Evolutionary conservation across 2,797 vertebrate genomes (phyloP).

Genomic region (Argya squamiceps): DNA sequence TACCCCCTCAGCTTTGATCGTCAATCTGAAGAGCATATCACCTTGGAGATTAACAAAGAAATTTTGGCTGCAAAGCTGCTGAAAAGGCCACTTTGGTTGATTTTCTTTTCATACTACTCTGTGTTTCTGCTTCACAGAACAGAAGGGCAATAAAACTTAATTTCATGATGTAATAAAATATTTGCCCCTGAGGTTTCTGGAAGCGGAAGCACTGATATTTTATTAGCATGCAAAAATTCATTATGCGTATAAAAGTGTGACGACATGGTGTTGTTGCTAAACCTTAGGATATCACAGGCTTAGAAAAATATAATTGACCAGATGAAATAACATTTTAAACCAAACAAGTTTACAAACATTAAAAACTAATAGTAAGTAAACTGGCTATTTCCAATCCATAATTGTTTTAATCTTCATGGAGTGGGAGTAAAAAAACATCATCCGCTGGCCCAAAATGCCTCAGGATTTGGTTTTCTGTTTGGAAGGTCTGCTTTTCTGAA

Average conservation of each 20-base stretch:
- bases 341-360: not conserved
- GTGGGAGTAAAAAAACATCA: not conserved
- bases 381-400: not conserved
- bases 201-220: constrained; percentile 37
- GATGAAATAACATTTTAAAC: constrained; percentile 29
- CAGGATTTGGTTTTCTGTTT: constrained; percentile 3
- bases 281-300: constrained; percentile 5
- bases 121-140: constrained; percentile 47
- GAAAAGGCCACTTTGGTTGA: constrained; percentile 32
- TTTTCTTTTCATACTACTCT: constrained; percentile 34
- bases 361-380: not conserved
- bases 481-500: not conserved
- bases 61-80: constrained; percentile 23
- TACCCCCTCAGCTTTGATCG: constrained; percentile 2
- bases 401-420: not conserved
- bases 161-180: constrained; percentile 51
- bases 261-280: constrained; percentile 9
- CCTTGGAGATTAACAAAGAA: constrained; percentile 41
- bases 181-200: constrained; percentile 25
- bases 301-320: not conserved
- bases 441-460: not conserved
- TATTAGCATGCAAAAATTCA: constrained; percentile 42
- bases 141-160: constrained; percentile 64
- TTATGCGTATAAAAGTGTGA: constrained; percentile 47
- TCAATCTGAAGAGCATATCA: constrained; percentile 16